Conservation (phyloP, 2,113 vertebrate species). For the Typhlomys cinereus region DNA sequence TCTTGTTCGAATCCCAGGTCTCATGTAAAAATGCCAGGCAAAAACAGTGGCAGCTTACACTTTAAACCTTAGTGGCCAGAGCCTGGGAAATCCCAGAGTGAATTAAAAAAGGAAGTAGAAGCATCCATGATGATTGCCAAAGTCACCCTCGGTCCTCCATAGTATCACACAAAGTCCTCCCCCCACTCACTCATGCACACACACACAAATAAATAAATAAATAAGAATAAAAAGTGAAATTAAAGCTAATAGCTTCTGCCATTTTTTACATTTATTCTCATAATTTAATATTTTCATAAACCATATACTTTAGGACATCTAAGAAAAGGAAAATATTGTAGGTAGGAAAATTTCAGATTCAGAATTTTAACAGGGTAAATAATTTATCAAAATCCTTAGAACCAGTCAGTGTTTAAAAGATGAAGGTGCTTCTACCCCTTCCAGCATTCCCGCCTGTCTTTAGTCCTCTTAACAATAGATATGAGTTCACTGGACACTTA, state of each 20-base stretch:
- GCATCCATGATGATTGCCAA: no score
- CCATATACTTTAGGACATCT: background rate
- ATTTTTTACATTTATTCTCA: constrained; percentile 7
- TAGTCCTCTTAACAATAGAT: background rate
- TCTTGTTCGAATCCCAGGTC: no score
- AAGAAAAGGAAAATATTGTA: background rate
- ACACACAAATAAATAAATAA: background rate
- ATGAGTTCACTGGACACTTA: background rate
- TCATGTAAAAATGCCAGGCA: no score
- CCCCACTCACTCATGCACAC: no score
- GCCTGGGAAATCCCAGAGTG: no score
- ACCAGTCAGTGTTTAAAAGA: background rate
- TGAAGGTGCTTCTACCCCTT: background rate
- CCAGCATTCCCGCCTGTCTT: background rate
- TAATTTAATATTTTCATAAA: constrained; percentile 7
- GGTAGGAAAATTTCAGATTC: background rate
- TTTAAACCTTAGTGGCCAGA: no score
- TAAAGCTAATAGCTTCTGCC: background rate
- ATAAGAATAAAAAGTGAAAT: background rate
- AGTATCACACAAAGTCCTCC: no score
- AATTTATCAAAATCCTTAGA: background rate
- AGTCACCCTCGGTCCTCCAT: no score
- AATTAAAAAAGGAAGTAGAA: no score
- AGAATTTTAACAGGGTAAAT: background rate
- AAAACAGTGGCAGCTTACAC: no score